phyloP scores from a whole-genome alignment of 1,140 invertebrate genomes.

The Metopolophium dirhodum region DNA sequence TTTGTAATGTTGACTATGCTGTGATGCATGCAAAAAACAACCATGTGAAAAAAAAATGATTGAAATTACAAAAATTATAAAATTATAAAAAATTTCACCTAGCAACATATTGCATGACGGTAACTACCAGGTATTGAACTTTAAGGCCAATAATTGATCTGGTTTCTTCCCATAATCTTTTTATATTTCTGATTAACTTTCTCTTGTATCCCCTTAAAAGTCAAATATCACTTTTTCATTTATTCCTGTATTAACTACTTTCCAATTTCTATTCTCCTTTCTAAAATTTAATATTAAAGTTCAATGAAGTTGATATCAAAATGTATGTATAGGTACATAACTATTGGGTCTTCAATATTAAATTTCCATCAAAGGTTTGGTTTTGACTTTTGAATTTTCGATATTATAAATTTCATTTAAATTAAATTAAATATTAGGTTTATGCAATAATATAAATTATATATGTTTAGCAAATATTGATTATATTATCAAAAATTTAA shows the following conservation, averaged over 20 bases:
- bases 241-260: constrained; percentile 4
- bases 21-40: no score
- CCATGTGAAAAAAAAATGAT: no score
- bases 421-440: neutral
- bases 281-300: neutral
- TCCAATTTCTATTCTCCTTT: neutral
- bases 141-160: neutral
- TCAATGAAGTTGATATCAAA: neutral
- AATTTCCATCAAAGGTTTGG: neutral
- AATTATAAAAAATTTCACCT: neutral
- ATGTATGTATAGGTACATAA: neutral
- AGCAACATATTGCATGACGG: neutral
- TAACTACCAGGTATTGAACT: neutral
- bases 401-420: neutral
- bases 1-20: no score
- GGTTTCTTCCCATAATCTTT: neutral
- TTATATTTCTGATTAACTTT: neutral
- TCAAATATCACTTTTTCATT: neutral
- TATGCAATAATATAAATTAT: neutral
- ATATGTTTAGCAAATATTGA: neutral
- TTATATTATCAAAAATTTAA: neutral
- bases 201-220: constrained; percentile 31
- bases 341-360: neutral
- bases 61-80: no score
- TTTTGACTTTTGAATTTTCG: neutral